phyloP scores from a whole-genome alignment of 2,113 vertebrate genomes.

The Gavialis gangeticus region DNA sequence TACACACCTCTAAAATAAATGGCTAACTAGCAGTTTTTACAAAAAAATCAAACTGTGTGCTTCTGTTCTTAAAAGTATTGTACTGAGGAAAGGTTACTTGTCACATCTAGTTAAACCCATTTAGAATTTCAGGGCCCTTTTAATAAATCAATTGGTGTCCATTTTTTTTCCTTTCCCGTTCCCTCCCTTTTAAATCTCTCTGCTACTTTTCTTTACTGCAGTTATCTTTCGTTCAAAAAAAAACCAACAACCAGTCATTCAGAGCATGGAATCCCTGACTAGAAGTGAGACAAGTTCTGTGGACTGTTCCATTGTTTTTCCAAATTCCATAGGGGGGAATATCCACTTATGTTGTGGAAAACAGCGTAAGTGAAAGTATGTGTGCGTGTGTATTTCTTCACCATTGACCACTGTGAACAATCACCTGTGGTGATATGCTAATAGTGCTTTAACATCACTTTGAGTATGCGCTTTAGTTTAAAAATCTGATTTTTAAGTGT shows the following conservation, averaged over 20 bases:
- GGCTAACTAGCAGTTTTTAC: not conserved
- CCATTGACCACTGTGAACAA: not conserved
- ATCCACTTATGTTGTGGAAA: not conserved
- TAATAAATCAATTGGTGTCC: not conserved
- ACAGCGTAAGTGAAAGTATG: not conserved
- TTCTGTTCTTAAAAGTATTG: not conserved
- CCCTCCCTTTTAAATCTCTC: not conserved
- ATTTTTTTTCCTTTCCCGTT: not conserved
- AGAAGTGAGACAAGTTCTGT: not conserved
- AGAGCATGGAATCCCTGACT: not conserved
- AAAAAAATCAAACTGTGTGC: not conserved
- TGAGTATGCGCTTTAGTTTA: not conserved
- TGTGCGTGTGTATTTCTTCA: not conserved
- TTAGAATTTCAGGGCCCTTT: not conserved
- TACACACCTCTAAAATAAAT: not conserved
- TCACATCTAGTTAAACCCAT: not conserved
- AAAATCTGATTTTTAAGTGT: slow-evolving; percentile 24
- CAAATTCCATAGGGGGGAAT: not conserved
- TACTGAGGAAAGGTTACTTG: not conserved
- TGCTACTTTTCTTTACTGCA: not conserved
- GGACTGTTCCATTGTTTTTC: not conserved
- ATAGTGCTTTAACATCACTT: not conserved
- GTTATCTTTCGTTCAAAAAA: too few species aligned
- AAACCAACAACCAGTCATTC: too few species aligned
- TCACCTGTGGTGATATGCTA: slow-evolving; percentile 15